Percentiles rank a stretch among this genome's conserved stretches.
phyloP scores from a whole-genome alignment of 2,888 invertebrate species.

The Xestia sexstrigata region DNA sequence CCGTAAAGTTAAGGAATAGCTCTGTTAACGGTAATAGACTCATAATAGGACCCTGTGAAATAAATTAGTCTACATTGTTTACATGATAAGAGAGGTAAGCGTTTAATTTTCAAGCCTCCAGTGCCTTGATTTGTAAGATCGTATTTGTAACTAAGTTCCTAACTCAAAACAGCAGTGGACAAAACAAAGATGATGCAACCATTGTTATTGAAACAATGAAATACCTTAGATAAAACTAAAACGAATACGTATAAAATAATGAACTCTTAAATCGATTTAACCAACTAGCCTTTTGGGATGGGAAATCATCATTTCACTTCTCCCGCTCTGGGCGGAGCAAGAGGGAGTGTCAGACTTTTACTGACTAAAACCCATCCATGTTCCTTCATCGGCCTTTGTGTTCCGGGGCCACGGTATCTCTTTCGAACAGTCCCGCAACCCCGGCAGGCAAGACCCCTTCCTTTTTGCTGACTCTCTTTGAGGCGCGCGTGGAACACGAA shows the following conservation, averaged over 20 bases:
- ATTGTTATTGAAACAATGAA: neutral
- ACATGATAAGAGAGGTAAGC: too few species aligned
- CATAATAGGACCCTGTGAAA: neutral
- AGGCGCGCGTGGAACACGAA: too few species aligned
- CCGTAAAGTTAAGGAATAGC: neutral
- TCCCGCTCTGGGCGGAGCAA: too few species aligned
- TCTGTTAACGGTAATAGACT: neutral
- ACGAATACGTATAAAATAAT: neutral
- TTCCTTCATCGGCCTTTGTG: too few species aligned
- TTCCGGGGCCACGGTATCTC: too few species aligned
- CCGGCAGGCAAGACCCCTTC: too few species aligned
- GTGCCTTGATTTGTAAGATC: neutral
- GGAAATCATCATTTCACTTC: too few species aligned
- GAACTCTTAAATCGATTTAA: too few species aligned
- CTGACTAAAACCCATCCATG: too few species aligned
- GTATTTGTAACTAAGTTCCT: neutral
- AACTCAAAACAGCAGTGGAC: neutral
- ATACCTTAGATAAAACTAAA: neutral
- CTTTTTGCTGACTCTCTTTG: too few species aligned
- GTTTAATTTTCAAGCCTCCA: neutral
- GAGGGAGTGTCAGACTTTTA: too few species aligned
- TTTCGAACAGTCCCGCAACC: too few species aligned
- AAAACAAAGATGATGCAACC: neutral
- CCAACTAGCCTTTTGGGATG: accelerated
- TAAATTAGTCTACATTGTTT: neutral